Evolutionary conservation across 2,113 vertebrate genomes (phyloP), one percentile per base, ranked within the genome.

Genomic region (Cynocephalus volans): DNA sequence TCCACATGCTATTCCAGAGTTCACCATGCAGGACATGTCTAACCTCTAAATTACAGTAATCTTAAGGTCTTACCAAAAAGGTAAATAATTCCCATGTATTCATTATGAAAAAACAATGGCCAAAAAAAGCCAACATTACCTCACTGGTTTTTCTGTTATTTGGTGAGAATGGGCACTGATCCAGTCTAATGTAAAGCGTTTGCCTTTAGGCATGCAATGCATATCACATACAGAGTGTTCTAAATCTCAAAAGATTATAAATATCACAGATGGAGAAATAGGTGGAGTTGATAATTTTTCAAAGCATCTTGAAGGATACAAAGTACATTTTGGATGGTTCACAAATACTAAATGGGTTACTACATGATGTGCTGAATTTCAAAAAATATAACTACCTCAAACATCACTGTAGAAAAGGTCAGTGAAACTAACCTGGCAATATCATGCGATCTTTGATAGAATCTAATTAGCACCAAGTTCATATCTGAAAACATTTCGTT

Each of bases 11-110:
- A 88, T 97, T 98, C 67, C 36, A n/a, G 97, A 96, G 36, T 96
- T 90, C 83, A 91, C 92, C 87, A 83, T 92, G 79, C 31, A 96
- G 92, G 14, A 88, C 17, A 41, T 67, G 81, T 70, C 41, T 97
- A 96, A 97, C 45, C 79, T 97, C 56, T 54, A 91, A 95, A 96
- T 91, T 82, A 85, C 1, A 93, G 62, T 56, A 8, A 50, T 95
- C 92, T 96, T 48, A 95, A 95, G 45, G 33, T 6, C 31, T 89
- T 93, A 54, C 19, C 85, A 93, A 81, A 89, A 94, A 82, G 5
- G 21, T 97, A 93, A 97, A 97, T 92, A 87, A 96, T 90, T 95
- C 93, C 62, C 19, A 52, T 93, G 80, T 41, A 97, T n/a, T 97
- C 12, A 94, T 93, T 69, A 96, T 73, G 81, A 48, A 80, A 87